phyloP scores from a whole-genome alignment of 2,113 vertebrate species.

The Macquaria australasica region DNA sequence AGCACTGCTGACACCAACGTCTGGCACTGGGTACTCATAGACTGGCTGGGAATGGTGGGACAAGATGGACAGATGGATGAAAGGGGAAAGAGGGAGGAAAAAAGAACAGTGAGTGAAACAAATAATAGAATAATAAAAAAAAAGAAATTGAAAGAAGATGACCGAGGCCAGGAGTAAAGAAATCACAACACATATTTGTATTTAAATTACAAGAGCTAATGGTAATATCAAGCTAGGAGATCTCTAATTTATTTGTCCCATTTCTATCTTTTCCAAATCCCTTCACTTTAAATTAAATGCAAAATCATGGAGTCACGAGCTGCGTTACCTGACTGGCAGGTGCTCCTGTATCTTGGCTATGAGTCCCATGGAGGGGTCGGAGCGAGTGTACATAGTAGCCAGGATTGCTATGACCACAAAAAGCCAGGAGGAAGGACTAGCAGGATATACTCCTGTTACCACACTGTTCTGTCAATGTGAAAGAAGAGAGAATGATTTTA shows the following conservation, averaged over 20 bases:
- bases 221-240: background rate
- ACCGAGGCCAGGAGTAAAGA: background rate
- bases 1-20: slow-evolving; percentile 86
- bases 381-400: slow-evolving; percentile 91
- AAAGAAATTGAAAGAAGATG: background rate
- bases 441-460: slow-evolving; percentile 89
- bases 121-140: background rate
- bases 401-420: slow-evolving; percentile 92
- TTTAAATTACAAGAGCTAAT: background rate
- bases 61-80: background rate
- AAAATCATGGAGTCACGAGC: background rate
- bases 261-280: background rate
- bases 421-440: slow-evolving; percentile 92
- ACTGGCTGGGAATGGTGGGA: slow-evolving; percentile 72
- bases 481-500: slow-evolving; percentile 4
- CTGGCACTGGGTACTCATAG: slow-evolving; percentile 86
- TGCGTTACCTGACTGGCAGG: slow-evolving; percentile 88
- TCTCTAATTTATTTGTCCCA: background rate
- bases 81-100: background rate
- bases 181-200: background rate
- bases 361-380: slow-evolving; percentile 94
- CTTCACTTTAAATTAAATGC: background rate
- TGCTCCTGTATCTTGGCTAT: slow-evolving; percentile 93
- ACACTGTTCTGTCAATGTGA: slow-evolving; percentile 86
- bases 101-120: background rate